Evolutionary conservation across 2,797 vertebrate species (phyloP), one percentile per base, ranked within the genome.

Genomic region (Peromyscus attwateri): DNA sequence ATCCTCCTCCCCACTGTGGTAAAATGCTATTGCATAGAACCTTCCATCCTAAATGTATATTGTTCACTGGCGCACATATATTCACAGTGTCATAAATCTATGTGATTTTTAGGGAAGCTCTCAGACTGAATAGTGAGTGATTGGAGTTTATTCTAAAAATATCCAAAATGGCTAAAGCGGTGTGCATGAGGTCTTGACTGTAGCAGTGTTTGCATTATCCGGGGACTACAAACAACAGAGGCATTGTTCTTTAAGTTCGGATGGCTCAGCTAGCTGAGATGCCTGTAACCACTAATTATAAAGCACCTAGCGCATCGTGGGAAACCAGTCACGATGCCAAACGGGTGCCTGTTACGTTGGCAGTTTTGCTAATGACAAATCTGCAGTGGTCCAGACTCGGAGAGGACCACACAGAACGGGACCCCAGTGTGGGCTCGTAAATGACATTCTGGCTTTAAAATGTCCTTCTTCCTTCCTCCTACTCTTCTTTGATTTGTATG

Each of bases 131-230:
- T 21, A 66, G 76, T 62, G 80, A 1, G 71, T 57, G 80, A 10
- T 34, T 95, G 62, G 52, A 94, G 89, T 95, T 89, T 92, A 81
- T 95, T 85, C 55, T 92, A 88, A 91, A 95, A 96, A 89, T 89
- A 55, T 68, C 55, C 60, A 77, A 82, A 92, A 37, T 46, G 87
- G 85, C 40, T 87, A 96, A 91, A 73, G 21, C 73, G 75, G 19
- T 88, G 27, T 89, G 57, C 10, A 1, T 31, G 40, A 68, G 76
- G 52, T 84, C 77, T 89, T 62, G 46, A 40, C 10, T 77, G 70
- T 64, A 49, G 89, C 64, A 23, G 62, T 76, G 71, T 90, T 90
- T 68, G 37, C 79, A 27, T 91, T 71, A 40, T 49, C 76, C 37
- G 57, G 82, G 49, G 66, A 25, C 57, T 83, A 34, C 76, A 89